These are phyloP conservation scores for Microtus californicus DNA, from an alignment of 2,797 vertebrate species.

Conservation along the genomic window DNA sequence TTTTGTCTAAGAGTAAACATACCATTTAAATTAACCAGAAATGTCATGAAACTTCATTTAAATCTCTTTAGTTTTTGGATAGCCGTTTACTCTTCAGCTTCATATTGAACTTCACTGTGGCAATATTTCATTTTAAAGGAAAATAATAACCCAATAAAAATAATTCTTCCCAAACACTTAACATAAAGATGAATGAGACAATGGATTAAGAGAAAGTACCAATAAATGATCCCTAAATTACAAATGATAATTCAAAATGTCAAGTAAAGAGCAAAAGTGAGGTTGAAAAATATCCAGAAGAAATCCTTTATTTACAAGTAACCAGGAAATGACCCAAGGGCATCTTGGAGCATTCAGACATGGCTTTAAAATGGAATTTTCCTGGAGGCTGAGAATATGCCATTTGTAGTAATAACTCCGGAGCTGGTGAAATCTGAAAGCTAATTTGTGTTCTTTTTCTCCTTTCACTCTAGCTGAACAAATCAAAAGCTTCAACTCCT, in stretches of 20 bases:
- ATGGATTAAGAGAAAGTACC: neutral
- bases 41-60: constrained; percentile 32
- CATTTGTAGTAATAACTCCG: neutral
- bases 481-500: constrained; percentile 26
- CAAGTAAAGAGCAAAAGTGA: constrained; percentile 50
- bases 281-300: neutral
- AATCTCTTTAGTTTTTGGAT: constrained; percentile 19
- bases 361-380: constrained; percentile 59
- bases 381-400: neutral
- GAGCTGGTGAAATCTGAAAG: constrained; percentile 33
- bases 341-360: constrained; percentile 14
- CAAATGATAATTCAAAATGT: constrained; percentile 31
- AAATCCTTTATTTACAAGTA: constrained; percentile 24
- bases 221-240: constrained; percentile 47
- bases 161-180: constrained; percentile 32
- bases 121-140: constrained; percentile 21
- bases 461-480: neutral
- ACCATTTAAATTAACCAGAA: neutral
- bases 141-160: constrained; percentile 60
- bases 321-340: neutral
- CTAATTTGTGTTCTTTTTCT: constrained; percentile 50
- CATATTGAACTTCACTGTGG: neutral
- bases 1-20: constrained; percentile 5
- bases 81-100: neutral
- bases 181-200: constrained; percentile 37